Evolutionary conservation across 2,888 invertebrate species (phyloP), one percentile per base, ranked within the genome.

Genomic region (Tenthredo scrophulariae): DNA sequence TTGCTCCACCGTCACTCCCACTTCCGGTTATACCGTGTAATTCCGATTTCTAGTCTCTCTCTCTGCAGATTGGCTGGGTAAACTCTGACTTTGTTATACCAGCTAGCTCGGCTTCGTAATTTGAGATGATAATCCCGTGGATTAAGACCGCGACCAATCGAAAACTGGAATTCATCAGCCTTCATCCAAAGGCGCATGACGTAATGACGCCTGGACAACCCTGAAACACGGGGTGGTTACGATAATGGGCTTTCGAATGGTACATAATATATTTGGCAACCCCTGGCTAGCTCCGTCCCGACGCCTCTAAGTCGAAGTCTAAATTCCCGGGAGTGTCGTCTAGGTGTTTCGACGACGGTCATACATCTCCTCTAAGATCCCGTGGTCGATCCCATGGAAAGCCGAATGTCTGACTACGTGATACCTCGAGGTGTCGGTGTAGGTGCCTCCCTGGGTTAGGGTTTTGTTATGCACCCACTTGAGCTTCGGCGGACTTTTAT

Each of bases 271-370:
- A 77, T 77, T 50, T 54, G 46, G 77, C 29, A 18, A 13, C 33
- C 67, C 67, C 33, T 29, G 3, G 46, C 67, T 33, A 10, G 70
- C 18, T 37, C 18, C 33, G 70, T 70, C 6, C 37, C 18, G 33
- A 33, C 13, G 40, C 72, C 72, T 43, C 72, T 22, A 29, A 46
- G 84, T 40, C 43, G 10, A 40, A 70, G 50, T 70, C 46, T 33
- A 50, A 80, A 85, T 65, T 67, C 80, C 79, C 85, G 62, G n/a
- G 85, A 85, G 85, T 80, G 85, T 85, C 85, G 85, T 85, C 58
- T 50, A 84, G 77, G 75, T 77, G 80, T 85, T 89, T 88, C 86
- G 67, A 54, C 84, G 77, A 50, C 82, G 87, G 88, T 89, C 88
- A 88, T 89, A 84, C 85, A 72, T 58, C 86, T 85, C 70, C 86